phyloP scores from a whole-genome alignment of 1,140 invertebrate genomes.

The Pinna nobilis region DNA sequence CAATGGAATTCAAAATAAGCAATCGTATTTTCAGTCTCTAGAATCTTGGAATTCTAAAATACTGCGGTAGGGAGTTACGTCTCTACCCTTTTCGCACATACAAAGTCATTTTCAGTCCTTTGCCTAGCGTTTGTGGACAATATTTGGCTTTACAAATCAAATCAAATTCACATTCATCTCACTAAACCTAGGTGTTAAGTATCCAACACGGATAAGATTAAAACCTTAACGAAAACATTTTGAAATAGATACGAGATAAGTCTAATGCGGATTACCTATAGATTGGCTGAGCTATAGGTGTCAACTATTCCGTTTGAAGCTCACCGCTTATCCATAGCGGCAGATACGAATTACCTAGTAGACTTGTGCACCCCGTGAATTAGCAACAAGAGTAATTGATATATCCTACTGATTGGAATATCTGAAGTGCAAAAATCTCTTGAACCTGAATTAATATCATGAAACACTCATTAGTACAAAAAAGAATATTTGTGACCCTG shows the following conservation, averaged over 20 bases:
- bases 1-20: conserved; percentile 1
- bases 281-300: conserved; percentile 19
- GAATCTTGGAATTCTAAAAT: not conserved
- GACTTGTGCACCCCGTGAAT: conserved; percentile 7
- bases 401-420: too few relatives aligned
- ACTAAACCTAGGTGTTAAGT: conserved; percentile 28
- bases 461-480: too few relatives aligned
- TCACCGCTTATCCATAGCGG: not conserved
- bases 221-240: conserved; percentile 27
- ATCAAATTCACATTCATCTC: conserved; percentile 29
- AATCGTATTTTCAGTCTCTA: not conserved
- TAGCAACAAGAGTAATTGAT: too few relatives aligned
- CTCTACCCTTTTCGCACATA: not conserved
- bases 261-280: conserved; percentile 9
- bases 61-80: not conserved
- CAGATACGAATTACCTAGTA: conserved; percentile 11
- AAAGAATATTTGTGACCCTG: too few relatives aligned
- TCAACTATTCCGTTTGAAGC: conserved; percentile 21
- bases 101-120: not conserved
- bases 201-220: conserved; percentile 26
- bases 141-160: conserved; percentile 8
- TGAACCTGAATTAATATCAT: too few relatives aligned
- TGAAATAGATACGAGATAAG: conserved; percentile 39
- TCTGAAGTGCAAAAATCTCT: too few relatives aligned
- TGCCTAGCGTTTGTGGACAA: conserved; percentile 7